Conservation (phyloP, 2,797 vertebrate species). For the Dicrostonyx torquatus region DNA sequence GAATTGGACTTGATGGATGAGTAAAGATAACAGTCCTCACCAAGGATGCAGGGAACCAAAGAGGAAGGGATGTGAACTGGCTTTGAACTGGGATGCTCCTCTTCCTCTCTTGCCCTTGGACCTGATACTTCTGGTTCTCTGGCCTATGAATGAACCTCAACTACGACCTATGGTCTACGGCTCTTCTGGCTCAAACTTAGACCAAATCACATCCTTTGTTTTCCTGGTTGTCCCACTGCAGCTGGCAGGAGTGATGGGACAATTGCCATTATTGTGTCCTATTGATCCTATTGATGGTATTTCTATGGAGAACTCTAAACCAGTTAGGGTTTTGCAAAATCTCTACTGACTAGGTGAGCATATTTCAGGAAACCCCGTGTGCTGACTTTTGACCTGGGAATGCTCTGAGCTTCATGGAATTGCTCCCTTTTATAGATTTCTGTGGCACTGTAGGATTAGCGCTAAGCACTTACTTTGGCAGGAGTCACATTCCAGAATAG, state of each 20-base stretch:
- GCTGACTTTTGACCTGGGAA: background rate
- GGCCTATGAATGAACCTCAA: background rate
- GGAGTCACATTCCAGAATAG: background rate
- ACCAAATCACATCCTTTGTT: background rate
- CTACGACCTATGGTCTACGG: background rate
- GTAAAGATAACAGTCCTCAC: background rate
- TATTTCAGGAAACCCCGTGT: background rate
- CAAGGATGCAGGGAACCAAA: background rate
- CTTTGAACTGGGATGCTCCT: background rate
- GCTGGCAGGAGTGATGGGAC: background rate
- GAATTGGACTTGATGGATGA: background rate
- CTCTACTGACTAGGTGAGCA: background rate
- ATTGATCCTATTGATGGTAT: background rate
- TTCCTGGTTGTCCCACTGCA: background rate
- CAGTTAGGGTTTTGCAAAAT: background rate
- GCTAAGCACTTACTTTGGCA: background rate
- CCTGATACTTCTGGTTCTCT: background rate
- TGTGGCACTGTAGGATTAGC: background rate
- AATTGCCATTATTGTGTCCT: background rate
- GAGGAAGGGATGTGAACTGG: too few relatives aligned
- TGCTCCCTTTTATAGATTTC: background rate
- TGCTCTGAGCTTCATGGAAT: background rate
- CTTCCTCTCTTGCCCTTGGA: background rate
- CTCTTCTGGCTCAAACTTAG: background rate
- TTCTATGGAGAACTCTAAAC: background rate